Percentiles rank a stretch among this genome's conserved stretches.
Conservation (phyloP, 2,888 invertebrate genomes). For the Pterostichus madidus region DNA sequence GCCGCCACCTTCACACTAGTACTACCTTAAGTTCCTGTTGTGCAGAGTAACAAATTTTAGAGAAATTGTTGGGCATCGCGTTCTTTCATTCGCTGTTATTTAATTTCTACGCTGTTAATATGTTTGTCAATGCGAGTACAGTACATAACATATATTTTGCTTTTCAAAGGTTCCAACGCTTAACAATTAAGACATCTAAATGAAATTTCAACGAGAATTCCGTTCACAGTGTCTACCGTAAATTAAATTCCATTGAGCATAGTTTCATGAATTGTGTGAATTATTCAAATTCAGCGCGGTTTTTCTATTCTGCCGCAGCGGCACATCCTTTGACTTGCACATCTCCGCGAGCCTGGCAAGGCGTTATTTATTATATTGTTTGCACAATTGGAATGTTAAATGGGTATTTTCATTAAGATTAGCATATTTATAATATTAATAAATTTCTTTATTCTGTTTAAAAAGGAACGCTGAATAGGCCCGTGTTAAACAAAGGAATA, state of each 20-base stretch:
- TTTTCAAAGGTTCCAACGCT: conserved; percentile 55
- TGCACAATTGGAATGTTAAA: conserved; percentile 53
- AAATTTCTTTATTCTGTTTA: conserved; percentile 60
- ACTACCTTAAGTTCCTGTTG: no score
- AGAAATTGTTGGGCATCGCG: no score
- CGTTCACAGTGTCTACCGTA: conserved; percentile 50
- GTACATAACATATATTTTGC: conserved; percentile 44
- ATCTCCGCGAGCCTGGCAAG: neutral
- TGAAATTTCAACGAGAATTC: conserved; percentile 59
- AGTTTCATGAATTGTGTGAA: conserved; percentile 62
- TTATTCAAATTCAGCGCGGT: conserved; percentile 57
- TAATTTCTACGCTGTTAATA: conserved; percentile 6
- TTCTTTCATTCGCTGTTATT: neutral
- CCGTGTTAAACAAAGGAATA: conserved; percentile 41
- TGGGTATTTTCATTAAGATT: conserved; percentile 59
- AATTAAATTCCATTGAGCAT: conserved; percentile 64
- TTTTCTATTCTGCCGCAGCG: conserved; percentile 33
- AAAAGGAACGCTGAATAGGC: conserved; percentile 43
- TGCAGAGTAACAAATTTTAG: no score
- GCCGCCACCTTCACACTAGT: no score
- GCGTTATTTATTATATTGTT: conserved; percentile 61
- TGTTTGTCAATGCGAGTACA: conserved; percentile 41
- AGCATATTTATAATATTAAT: conserved; percentile 64
- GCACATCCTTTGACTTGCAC: conserved; percentile 26
- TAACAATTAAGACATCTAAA: conserved; percentile 62